Evolutionary conservation across 2,113 vertebrate species (phyloP).

Genomic region (Tylochromis polylepis): DNA sequence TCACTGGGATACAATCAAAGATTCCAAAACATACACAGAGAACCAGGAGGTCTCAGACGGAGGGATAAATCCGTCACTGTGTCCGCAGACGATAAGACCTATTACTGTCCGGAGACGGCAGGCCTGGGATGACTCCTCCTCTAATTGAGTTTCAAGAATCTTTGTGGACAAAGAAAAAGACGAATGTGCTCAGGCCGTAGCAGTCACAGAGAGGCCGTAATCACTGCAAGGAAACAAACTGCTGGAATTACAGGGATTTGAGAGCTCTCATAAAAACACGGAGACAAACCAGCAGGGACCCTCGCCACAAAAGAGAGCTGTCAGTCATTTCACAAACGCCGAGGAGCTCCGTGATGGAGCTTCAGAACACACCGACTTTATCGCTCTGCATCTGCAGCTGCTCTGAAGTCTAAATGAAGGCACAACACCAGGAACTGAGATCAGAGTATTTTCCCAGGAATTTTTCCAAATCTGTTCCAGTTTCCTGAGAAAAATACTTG

Average conservation of each 20-base stretch:
- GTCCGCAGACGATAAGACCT: conserved; percentile 10
- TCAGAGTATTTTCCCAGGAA: not conserved
- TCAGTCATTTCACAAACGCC: not conserved
- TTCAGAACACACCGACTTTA: not conserved
- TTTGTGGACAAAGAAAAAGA: conserved; percentile 2
- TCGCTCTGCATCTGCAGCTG: not conserved
- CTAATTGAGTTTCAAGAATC: conserved; percentile 44
- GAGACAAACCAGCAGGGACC: not conserved
- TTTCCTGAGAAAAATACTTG: not conserved
- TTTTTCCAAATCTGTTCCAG: not conserved
- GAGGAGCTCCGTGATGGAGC: not conserved
- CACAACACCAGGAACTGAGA: not conserved
- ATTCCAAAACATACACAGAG: not conserved
- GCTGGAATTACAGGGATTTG: conserved; percentile 2
- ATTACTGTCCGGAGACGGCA: conserved; percentile 19
- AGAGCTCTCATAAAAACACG: not conserved
- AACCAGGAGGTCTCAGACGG: not conserved
- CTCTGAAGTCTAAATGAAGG: not conserved
- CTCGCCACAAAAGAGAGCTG: not conserved
- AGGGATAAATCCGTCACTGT: not conserved
- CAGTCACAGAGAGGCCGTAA: not conserved
- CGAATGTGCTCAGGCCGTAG: conserved; percentile 1
- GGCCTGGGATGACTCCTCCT: not conserved
- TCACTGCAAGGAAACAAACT: not conserved
- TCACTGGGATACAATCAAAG: not conserved